These are phyloP conservation scores for Brachypodius melanocephalos DNA, from an alignment of 2,113 vertebrate species.

Conservation along the genomic window DNA sequence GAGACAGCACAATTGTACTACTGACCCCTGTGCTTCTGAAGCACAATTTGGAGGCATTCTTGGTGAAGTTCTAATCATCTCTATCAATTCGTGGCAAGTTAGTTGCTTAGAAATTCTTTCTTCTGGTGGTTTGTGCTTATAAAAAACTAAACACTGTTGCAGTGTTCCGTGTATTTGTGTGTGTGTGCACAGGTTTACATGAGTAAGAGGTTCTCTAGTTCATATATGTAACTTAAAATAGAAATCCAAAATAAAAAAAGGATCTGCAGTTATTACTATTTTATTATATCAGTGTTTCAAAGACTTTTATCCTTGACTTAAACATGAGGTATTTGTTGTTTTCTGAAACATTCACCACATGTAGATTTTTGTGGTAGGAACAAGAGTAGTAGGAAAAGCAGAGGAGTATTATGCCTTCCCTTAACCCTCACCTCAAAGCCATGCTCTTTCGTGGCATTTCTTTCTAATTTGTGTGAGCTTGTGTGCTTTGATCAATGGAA, in stretches of 20 bases:
- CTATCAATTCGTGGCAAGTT: background rate
- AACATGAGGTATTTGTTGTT: background rate
- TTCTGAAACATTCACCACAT: background rate
- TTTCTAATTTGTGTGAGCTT: background rate
- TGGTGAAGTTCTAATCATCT: background rate
- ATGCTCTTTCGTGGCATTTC: background rate
- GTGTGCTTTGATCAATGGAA: background rate
- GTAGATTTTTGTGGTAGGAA: background rate
- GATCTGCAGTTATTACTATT: background rate
- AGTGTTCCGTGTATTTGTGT: background rate
- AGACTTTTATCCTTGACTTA: background rate
- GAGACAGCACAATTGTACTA: background rate
- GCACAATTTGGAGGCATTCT: background rate
- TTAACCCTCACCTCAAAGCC: background rate
- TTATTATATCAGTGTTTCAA: background rate
- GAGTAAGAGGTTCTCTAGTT: background rate
- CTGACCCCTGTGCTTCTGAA: background rate
- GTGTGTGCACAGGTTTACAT: fast-evolving
- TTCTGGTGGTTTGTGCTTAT: background rate
- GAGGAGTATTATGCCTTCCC: background rate
- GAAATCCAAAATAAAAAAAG: background rate
- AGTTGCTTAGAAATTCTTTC: background rate
- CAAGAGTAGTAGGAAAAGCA: background rate
- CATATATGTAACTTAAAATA: background rate
- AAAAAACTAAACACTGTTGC: fast-evolving